These are phyloP conservation scores for Solenodon paradoxus DNA, from an alignment of 2,113 vertebrate species.

Conservation along the genomic window DNA sequence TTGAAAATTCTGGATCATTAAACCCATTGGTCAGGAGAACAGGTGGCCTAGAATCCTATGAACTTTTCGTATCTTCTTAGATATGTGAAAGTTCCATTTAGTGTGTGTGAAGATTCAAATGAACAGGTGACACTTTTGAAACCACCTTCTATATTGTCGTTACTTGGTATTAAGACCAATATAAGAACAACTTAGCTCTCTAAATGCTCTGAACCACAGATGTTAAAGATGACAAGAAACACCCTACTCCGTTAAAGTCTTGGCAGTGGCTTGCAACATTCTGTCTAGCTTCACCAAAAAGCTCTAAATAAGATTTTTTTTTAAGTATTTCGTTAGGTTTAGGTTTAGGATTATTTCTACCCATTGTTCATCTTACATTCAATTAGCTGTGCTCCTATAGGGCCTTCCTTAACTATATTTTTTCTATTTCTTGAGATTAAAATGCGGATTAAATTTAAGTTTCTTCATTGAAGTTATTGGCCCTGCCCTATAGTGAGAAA, in stretches of 20 bases:
- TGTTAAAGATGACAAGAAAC: neutral
- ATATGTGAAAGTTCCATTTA: neutral
- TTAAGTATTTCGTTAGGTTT: neutral
- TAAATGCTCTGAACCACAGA: neutral
- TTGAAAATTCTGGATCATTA: neutral
- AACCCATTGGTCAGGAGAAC: neutral
- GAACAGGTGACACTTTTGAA: neutral
- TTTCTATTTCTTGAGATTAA: neutral
- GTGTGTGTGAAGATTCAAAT: neutral
- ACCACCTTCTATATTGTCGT: fast-evolving
- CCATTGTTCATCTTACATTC: neutral
- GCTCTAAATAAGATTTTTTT: neutral
- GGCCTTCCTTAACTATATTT: neutral
- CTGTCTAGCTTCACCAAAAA: neutral
- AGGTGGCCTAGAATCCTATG: neutral
- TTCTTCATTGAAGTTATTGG: too few species aligned
- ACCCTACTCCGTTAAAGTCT: neutral
- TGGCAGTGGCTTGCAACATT: neutral
- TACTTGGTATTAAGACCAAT: neutral
- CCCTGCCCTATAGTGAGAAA: neutral
- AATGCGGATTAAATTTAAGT: neutral
- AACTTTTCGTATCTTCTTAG: neutral
- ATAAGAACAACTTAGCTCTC: too few species aligned
- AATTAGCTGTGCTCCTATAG: fast-evolving
- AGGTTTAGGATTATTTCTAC: neutral